Base-by-base conservation (phyloP, 2,888 invertebrate species). In the Cryptophagus acutangulus region DNA sequence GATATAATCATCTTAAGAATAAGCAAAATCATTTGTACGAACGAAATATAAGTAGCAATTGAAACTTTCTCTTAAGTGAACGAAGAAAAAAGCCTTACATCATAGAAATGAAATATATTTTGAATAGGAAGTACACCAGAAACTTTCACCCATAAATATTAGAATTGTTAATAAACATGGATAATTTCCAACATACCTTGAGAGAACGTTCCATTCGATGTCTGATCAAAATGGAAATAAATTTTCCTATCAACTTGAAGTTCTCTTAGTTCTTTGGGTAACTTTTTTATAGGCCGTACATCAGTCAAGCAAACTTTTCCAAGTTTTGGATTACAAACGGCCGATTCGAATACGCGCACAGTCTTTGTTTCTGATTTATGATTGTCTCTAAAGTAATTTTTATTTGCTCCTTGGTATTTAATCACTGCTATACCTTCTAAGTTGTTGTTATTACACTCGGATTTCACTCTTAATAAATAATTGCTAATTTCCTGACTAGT, bases 201-300 rank as follows among this genome's bases (percentile, higher is more conserved):
- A n/a, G n/a, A n/a, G n/a, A n/a, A n/a, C n/a, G n/a, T n/a, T n/a
- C n/a, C n/a, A n/a, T n/a, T n/a, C n/a, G n/a, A n/a, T n/a, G 66
- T 82, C 83, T 6, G 6, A 31, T 31, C 14, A 63, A 84, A 84
- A 35, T 80, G 78, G 54, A 87, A 71, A 66, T 81, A 84, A 58
- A 86, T 74, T 48, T 71, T 74, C 48, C 75, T 68, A 54, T 80
- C 76, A 16, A 74, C 69, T 13, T 61, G 59, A 6, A 58, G 57
- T 30, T 62, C 63, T 8, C 70, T 63, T 36, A 84, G 65, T 41
- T 70, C 69, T n/a, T 61, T 56, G 2, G 78, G 74, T 45, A 82
- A 67, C 54, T 74, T 73, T 8, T 67, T 66, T 17, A 74, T 58
- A 1, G 77, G 71, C 48, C 74, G 74, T 47, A 81, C 66, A 60